These are phyloP conservation scores for Glossophaga mutica DNA, from an alignment of 2,797 vertebrate genomes.

Conservation along the genomic window DNA sequence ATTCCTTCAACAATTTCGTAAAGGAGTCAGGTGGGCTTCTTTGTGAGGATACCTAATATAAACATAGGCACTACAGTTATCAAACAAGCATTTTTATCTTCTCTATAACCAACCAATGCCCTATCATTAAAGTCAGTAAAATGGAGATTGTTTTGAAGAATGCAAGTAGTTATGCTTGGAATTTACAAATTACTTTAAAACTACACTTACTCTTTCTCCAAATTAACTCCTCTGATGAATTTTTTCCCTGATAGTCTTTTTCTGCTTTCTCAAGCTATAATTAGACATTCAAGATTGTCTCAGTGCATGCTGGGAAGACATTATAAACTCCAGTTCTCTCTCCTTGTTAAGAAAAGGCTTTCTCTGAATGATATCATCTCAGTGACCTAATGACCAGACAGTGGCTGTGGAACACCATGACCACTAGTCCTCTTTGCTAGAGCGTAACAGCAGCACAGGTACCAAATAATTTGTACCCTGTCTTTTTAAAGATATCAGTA, in stretches of 20 bases:
- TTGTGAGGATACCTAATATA: background rate
- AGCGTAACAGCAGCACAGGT: background rate
- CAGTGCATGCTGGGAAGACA: constrained; percentile 27
- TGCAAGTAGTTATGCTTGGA: background rate
- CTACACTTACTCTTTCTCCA: constrained; percentile 9
- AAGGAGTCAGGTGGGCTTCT: background rate
- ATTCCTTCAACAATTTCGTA: background rate
- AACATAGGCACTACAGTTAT: background rate
- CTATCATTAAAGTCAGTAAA: constrained; percentile 47
- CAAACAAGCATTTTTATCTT: constrained; percentile 51
- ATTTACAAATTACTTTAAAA: constrained; percentile 64
- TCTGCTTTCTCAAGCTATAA: constrained; percentile 58
- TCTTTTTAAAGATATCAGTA: background rate
- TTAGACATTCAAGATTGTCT: constrained; percentile 69
- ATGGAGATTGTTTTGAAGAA: constrained; percentile 56
- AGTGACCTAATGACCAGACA: constrained; percentile 64
- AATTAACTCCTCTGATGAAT: constrained; percentile 51
- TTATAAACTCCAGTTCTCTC: constrained; percentile 49
- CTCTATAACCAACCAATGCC: constrained; percentile 2
- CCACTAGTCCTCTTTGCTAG: background rate
- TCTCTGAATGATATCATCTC: constrained; percentile 45
- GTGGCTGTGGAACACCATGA: constrained; percentile 27
- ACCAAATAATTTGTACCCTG: background rate
- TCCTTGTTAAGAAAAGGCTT: constrained; percentile 62
- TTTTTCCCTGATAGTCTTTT: background rate